A percentile compares a stretch with the other conserved stretches of the same genome.
These are phyloP conservation scores for Ariopsis seemanni DNA, from an alignment of 2,113 vertebrate species.

Conservation along the genomic window DNA sequence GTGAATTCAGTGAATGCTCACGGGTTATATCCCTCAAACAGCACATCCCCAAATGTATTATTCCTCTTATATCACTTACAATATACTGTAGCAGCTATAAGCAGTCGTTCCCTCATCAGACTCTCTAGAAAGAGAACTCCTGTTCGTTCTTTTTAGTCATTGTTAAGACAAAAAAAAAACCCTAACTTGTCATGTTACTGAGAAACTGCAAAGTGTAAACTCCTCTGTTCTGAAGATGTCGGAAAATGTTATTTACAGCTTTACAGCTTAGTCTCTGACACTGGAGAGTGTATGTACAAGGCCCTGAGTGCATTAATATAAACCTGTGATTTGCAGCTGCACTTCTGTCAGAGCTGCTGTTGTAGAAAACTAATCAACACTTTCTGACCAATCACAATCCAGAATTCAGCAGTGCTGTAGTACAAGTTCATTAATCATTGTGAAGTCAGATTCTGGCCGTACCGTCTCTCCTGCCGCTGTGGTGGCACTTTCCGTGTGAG, in stretches of 20 bases:
- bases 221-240: background rate
- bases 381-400: background rate
- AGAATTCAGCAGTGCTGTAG: background rate
- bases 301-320: background rate
- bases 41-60: background rate
- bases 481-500: slow-evolving; percentile 70
- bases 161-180: background rate
- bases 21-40: background rate
- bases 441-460: slow-evolving; percentile 25
- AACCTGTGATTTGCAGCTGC: background rate
- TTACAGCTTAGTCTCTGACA: background rate
- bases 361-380: background rate
- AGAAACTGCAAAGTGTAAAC: background rate
- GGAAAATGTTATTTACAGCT: background rate
- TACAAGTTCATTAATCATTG: too few relatives aligned
- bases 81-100: background rate
- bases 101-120: background rate
- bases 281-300: background rate
- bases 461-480: slow-evolving; percentile 77
- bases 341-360: background rate
- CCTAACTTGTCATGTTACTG: background rate
- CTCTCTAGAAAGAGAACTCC: background rate
- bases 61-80: background rate
- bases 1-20: background rate
- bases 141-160: background rate